Base-by-base conservation (phyloP, 1,140 invertebrate species). In the Drosophila arawakana region DNA sequence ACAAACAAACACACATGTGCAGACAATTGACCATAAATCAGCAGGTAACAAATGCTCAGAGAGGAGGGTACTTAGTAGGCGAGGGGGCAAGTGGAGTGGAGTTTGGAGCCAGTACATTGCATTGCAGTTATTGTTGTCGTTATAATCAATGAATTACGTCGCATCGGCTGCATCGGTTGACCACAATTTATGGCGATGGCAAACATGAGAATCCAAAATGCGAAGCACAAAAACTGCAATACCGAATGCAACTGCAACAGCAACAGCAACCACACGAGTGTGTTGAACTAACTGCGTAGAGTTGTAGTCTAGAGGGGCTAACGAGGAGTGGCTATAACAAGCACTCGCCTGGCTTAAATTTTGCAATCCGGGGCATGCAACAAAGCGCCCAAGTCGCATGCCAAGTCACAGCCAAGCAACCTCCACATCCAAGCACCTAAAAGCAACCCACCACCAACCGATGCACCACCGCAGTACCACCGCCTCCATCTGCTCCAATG, bases 81-180 rank as follows among this genome's bases (percentile, higher is more conserved):
- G 30, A 9, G 2, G 13, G 37, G 62, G 34, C 47, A 11, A 18
- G 49, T 30, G 30, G 5, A 30, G 52, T 2, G 15, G 8, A 25
- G 59, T 46, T 60, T 7, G 25, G 0, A 30, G 25, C 4, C 25
- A 30, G 25, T 30, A 30, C 44, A 76, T 59, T 57, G 62, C 65
- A 74, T 59, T 76, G 74, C 84, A 78, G 85, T 84, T 88, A 89
- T 84, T 89, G 84, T 84, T 78, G 84, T 88, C 84, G 84, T 89
- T 88, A 88, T 88, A 89, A 83, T 89, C 84, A 88, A 89, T 88
- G 84, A 89, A 89, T 88, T 84, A 88, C 84, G 80, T 89, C 74
- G 80, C 84, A 89, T 88, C 83, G 83, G 83, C 78, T 88, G 83
- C 83, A 89, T 88, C 84, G 84, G 84, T 81, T 88, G 84, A 89